Percentiles rank a stretch among this genome's conserved stretches.
These are phyloP conservation scores for Synergus gifuensis DNA, from an alignment of 2,888 invertebrate genomes.

Conservation along the genomic window DNA sequence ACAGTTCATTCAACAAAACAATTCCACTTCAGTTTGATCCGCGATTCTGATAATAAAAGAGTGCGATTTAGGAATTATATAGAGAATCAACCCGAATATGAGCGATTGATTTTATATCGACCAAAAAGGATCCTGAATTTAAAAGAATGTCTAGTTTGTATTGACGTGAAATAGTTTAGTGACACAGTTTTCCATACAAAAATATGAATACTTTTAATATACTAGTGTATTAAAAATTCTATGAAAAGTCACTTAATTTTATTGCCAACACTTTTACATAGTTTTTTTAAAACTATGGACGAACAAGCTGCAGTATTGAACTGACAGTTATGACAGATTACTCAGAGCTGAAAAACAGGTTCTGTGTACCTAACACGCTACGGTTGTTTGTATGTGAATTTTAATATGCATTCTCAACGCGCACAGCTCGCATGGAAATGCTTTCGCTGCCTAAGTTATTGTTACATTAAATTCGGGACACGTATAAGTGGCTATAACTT, in stretches of 20 bases:
- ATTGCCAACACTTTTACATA: not conserved
- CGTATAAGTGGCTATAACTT: slow-evolving; percentile 19
- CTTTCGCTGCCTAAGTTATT: slow-evolving; percentile 21
- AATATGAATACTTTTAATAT: too few species aligned
- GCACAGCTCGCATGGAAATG: not conserved
- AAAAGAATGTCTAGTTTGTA: too few species aligned
- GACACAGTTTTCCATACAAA: too few species aligned
- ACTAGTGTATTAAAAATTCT: not conserved
- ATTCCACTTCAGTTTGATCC: too few species aligned
- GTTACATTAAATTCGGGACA: slow-evolving; percentile 10
- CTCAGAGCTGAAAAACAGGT: not conserved
- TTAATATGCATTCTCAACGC: slow-evolving; percentile 25
- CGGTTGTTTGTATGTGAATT: slow-evolving; percentile 12
- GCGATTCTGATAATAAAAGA: too few species aligned
- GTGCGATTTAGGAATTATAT: too few species aligned
- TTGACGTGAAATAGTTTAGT: too few species aligned
- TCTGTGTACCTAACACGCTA: not conserved
- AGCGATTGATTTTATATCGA: too few species aligned
- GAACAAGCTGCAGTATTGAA: slow-evolving; percentile 20
- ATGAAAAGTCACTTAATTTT: not conserved
- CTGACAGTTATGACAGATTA: slow-evolving; percentile 22
- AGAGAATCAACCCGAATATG: too few species aligned
- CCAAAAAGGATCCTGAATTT: too few species aligned
- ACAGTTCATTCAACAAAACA: too few species aligned
- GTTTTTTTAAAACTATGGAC: not conserved